Base-by-base conservation (phyloP, 1,140 invertebrate species). In the Trichomalopsis sarcophagae region DNA sequence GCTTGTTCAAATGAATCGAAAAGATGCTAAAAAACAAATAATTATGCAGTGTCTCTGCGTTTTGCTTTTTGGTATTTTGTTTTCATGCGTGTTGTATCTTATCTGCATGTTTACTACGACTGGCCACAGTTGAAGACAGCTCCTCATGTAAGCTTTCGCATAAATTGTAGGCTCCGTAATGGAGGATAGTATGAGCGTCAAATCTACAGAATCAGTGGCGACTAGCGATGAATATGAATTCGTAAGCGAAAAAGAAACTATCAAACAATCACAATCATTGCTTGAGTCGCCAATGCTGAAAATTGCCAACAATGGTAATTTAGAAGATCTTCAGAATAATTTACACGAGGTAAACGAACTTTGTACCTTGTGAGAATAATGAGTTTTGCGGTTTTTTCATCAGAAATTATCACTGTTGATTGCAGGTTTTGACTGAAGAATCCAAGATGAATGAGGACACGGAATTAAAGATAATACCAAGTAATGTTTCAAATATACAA, bases 151-250 rank as follows among this genome's bases (percentile, higher is more conserved):
- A 33, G 47, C 27, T 66, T 85, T 68, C 33, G 9, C 76, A 68
- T 73, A 13, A 68, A 36, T 89, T 89, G 3, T 86, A 93, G 93
- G 90, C 87, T 90, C 90, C 93, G 93, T 94, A 93, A 97, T 97
- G 96, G 96, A 96, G 95, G 96, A 96, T 95, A 96, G 95, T 93
- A 92, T 95, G 88, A 96, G 96, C 91, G 95, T 96, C 79, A 96
- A 96, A 94, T 97, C 96, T 84, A 95, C 96, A 91, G 97, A 97
- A 94, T 97, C 97, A 86, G 94, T 96, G 90, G 95, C 96, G 78
- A 97, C 96, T 66, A 97, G 96, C 90, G 97, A 97, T 86, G 97
- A 97, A 90, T 97, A 97, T 93, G 97, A 97, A 93, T 96, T 97
- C 91, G 95, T 97, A 87, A 93, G 90, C 81, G 91, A 92, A 75